Evolutionary conservation across 2,888 invertebrate species (phyloP).

Genomic region (Drosophila picticornis): DNA sequence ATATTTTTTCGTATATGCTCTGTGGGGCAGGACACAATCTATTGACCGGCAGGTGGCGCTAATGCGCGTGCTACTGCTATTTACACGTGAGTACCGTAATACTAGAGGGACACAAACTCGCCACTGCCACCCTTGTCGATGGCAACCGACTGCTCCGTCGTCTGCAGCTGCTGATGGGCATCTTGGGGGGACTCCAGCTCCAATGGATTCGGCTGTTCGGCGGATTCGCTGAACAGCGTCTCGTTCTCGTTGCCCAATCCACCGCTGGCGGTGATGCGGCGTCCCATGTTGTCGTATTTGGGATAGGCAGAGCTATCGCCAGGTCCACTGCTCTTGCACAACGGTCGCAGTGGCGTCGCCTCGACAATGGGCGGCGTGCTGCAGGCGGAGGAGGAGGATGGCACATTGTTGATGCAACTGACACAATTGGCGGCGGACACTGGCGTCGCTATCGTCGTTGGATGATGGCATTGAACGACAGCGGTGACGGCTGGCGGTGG

Average conservation of each 20-base stretch:
- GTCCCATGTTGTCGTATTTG: conserved; percentile 96
- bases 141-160: conserved; percentile 60
- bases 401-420: conserved; percentile 74
- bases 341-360: conserved; percentile 75
- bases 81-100: conserved; percentile 84
- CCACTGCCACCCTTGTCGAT: conserved; percentile 71
- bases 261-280: conserved; percentile 94
- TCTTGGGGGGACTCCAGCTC: conserved; percentile 53
- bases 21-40: conserved; percentile 56
- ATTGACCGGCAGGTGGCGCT: conserved; percentile 69
- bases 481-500: conserved; percentile 75
- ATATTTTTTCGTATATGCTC: conserved; percentile 4
- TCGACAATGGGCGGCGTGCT: conserved; percentile 79
- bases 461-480: conserved; percentile 79
- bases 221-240: conserved; percentile 82
- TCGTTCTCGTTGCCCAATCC: conserved; percentile 86
- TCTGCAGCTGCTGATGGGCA: conserved; percentile 60
- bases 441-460: conserved; percentile 47
- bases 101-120: conserved; percentile 85
- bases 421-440: conserved; percentile 68
- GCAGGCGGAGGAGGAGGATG: conserved; percentile 64
- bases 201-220: conserved; percentile 62
- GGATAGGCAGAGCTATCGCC: conserved; percentile 74
- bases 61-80: conserved; percentile 33
- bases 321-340: conserved; percentile 37